Evolutionary conservation across 2,113 vertebrate species (phyloP).

Genomic region (Bombycilla garrulus): DNA sequence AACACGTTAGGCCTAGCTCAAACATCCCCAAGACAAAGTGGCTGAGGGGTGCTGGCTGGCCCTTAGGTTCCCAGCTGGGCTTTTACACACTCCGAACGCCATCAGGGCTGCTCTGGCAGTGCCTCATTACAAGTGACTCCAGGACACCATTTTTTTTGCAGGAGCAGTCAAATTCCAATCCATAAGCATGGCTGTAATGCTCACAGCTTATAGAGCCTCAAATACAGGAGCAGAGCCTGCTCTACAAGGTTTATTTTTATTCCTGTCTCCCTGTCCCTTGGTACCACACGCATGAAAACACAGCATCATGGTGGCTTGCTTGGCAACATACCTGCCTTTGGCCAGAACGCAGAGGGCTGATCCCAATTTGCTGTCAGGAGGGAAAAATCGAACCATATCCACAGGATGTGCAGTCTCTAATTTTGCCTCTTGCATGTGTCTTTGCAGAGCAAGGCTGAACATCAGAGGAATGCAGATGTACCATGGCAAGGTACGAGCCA

Average conservation of each 20-base stretch:
- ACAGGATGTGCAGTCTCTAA: not conserved
- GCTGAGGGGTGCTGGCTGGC: not conserved
- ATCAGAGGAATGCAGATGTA: not conserved
- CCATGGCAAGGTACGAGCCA: not conserved
- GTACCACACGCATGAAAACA: not conserved
- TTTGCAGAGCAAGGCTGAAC: not conserved
- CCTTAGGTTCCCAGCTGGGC: not conserved
- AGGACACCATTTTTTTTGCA: not conserved
- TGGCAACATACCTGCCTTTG: not conserved
- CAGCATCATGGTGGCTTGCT: not conserved
- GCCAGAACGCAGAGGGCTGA: not conserved
- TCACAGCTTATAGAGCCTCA: not conserved
- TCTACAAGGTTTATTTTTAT: not conserved
- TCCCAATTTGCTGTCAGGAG: not conserved
- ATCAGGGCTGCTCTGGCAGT: not conserved
- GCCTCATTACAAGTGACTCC: not conserved
- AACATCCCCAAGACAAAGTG: not conserved
- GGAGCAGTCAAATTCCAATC: not conserved
- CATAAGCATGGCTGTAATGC: not conserved
- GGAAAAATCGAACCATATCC: not conserved
- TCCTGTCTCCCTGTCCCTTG: rapidly evolving
- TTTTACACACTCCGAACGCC: rapidly evolving
- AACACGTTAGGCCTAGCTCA: not conserved
- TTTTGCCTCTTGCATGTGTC: not conserved
- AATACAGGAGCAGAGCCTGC: not conserved